Evolutionary conservation across 2,888 invertebrate genomes (phyloP).

Genomic region (Drosophila rellima): DNA sequence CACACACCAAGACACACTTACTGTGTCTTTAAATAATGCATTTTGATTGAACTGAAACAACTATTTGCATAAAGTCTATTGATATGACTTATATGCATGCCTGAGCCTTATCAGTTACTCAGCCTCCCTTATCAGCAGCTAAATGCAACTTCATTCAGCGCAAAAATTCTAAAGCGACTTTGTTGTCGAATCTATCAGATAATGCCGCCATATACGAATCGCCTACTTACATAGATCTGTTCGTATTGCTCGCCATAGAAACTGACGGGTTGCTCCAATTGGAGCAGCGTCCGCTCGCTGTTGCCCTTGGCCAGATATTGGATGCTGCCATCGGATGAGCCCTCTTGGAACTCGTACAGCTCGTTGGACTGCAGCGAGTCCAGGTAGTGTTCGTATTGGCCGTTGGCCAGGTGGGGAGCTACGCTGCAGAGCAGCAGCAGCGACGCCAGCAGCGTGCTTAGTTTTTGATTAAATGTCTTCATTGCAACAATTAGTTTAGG

Average conservation of each 20-base stretch:
- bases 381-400: slow-evolving; percentile 78
- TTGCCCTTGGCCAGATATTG: slow-evolving; percentile 81
- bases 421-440: slow-evolving; percentile 29
- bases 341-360: slow-evolving; percentile 76
- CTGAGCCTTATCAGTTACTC: slow-evolving; percentile 10
- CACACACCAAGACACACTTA: slow-evolving; percentile 1
- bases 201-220: slow-evolving; percentile 7
- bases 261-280: slow-evolving; percentile 88
- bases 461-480: slow-evolving; percentile 60
- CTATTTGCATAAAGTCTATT: slow-evolving; percentile 16
- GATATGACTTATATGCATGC: slow-evolving; percentile 1
- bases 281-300: slow-evolving; percentile 80
- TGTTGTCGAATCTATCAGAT: slow-evolving; percentile 23
- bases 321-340: slow-evolving; percentile 55
- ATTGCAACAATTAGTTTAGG: slow-evolving; percentile 38
- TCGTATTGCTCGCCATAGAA: slow-evolving; percentile 93
- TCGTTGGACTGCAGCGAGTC: slow-evolving; percentile 78
- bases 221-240: slow-evolving; percentile 92
- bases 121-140: not conserved
- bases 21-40: slow-evolving; percentile 3
- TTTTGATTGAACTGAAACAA: slow-evolving; percentile 25
- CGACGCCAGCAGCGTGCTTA: slow-evolving; percentile 63
- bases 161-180: slow-evolving; percentile 18
- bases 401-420: slow-evolving; percentile 53
- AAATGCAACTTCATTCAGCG: slow-evolving; percentile 37